A percentile compares a stretch with the other conserved stretches of the same genome.
Evolutionary conservation across 2,888 invertebrate species (phyloP).

Genomic region (Drosophila acutilabella): DNA sequence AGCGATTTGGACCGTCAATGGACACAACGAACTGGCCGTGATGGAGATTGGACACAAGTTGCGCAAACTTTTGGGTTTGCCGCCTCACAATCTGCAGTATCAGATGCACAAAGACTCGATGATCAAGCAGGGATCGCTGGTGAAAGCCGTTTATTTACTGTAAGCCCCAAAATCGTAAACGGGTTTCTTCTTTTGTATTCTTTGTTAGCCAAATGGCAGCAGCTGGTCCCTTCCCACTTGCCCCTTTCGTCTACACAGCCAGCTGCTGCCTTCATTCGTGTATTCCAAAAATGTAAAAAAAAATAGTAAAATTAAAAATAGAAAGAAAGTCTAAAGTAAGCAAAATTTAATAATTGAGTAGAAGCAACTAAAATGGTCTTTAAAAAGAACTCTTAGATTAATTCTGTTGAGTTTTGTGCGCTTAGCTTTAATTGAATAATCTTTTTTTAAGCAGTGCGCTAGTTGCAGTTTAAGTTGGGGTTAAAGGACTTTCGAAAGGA

Average conservation of each 20-base stretch:
- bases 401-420: too few species aligned
- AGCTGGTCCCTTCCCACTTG: neutral
- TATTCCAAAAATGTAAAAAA: conserved; percentile 58
- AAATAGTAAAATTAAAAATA: conserved; percentile 3
- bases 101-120: conserved; percentile 93
- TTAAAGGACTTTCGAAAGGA: neutral
- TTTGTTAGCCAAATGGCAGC: conserved; percentile 19
- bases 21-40: conserved; percentile 90
- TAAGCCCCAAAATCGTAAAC: conserved; percentile 48
- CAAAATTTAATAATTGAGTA: neutral
- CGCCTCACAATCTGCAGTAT: conserved; percentile 87
- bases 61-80: conserved; percentile 91
- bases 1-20: conserved; percentile 95
- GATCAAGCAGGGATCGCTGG: conserved; percentile 91
- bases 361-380: neutral
- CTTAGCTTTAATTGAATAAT: too few species aligned
- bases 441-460: neutral
- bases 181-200: conserved; percentile 4
- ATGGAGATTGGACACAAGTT: conserved; percentile 95
- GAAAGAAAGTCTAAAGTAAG: neutral
- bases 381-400: too few species aligned
- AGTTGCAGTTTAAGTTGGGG: neutral
- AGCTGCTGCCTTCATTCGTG: conserved; percentile 42
- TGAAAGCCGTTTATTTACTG: conserved; percentile 86
- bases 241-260: neutral